phyloP scores from a whole-genome alignment of 2,888 invertebrate species.

The Norana najaformis region DNA sequence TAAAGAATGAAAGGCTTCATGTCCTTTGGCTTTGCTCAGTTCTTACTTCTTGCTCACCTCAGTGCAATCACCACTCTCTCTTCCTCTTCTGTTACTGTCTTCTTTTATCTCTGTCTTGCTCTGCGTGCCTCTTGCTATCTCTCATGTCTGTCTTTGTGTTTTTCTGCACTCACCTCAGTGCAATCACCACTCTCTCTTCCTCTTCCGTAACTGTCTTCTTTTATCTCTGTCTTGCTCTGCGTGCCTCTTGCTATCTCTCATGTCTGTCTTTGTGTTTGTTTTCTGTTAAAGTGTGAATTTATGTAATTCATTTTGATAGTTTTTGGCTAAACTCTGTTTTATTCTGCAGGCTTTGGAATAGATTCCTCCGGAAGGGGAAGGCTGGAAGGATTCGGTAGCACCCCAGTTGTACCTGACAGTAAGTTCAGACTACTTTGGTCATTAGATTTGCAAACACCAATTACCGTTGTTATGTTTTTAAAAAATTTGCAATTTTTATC shows the following conservation, averaged over 20 bases:
- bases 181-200: neutral
- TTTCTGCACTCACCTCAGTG: too few species aligned
- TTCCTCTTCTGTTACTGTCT: neutral
- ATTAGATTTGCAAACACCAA: neutral
- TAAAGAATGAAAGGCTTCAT: neutral
- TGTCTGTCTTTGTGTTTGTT: too few species aligned
- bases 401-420: neutral
- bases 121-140: neutral
- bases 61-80: neutral
- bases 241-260: neutral
- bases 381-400: slow-evolving; percentile 19
- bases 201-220: neutral
- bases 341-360: slow-evolving; percentile 14
- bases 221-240: neutral
- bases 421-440: neutral
- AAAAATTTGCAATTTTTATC: neutral
- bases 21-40: too few species aligned
- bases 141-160: too few species aligned
- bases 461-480: too few species aligned
- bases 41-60: neutral
- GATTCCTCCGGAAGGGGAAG: neutral
- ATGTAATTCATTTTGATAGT: neutral
- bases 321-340: neutral
- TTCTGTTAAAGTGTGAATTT: neutral
- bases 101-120: neutral